Evolutionary conservation across 2,888 invertebrate species (phyloP).

Genomic region (Diarsia rubi): DNA sequence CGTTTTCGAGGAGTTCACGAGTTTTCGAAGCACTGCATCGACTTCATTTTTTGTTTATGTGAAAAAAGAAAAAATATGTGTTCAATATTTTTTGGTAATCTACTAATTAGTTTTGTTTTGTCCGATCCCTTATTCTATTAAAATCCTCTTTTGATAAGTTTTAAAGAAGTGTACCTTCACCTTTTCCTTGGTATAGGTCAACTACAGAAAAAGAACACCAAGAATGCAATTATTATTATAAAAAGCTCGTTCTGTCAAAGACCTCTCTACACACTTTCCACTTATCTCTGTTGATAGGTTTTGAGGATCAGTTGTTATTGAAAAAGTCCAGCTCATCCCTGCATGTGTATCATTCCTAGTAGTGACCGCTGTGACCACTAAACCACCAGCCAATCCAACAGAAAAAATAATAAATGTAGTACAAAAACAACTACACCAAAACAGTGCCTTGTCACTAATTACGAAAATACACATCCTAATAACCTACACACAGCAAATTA

Average conservation of each 20-base stretch:
- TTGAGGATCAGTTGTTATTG: neutral
- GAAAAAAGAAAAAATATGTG: too few relatives aligned
- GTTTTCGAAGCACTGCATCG: too few relatives aligned
- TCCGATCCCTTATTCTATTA: too few relatives aligned
- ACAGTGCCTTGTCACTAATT: neutral
- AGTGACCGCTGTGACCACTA: neutral
- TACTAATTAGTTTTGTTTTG: too few relatives aligned
- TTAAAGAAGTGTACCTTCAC: neutral
- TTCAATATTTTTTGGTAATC: too few relatives aligned
- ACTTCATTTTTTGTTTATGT: too few relatives aligned
- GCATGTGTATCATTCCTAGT: neutral
- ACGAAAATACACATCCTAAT: neutral
- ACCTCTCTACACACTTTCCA: neutral
- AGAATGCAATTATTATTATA: neutral
- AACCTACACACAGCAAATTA: conserved; percentile 9
- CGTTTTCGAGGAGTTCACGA: too few relatives aligned
- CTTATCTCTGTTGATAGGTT: neutral
- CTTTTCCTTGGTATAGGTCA: neutral
- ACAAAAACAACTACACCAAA: neutral
- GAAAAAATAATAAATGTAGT: neutral
- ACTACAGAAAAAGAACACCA: neutral
- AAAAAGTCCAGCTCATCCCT: neutral
- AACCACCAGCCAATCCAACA: neutral
- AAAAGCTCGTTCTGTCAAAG: neutral
- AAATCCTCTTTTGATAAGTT: neutral